These are phyloP conservation scores for Upupa epops DNA, from an alignment of 2,113 vertebrate species.

Conservation along the genomic window DNA sequence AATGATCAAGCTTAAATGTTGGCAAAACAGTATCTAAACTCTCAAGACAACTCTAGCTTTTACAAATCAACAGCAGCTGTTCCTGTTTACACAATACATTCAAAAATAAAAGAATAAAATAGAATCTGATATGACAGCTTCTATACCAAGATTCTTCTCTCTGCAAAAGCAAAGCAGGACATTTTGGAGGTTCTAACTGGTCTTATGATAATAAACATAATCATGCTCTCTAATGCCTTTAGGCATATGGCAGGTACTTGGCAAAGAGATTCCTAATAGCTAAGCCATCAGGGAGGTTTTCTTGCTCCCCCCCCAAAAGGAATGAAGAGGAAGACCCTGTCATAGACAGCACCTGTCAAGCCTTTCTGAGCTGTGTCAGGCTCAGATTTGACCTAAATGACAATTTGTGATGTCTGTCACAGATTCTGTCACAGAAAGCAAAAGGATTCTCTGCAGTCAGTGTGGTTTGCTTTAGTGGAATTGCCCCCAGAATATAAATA, in stretches of 20 bases:
- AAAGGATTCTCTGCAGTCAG: neutral
- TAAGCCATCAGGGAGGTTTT: neutral
- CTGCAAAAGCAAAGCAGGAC: constrained; percentile 20
- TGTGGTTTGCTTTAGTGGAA: neutral
- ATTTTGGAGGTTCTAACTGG: neutral
- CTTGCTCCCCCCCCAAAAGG: neutral
- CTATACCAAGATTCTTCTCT: constrained; percentile 29
- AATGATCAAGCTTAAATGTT: constrained; percentile 59
- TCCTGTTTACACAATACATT: constrained; percentile 64
- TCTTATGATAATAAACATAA: neutral
- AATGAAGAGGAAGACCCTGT: neutral
- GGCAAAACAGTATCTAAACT: constrained; percentile 65
- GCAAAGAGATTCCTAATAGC: neutral
- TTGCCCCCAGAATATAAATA: neutral
- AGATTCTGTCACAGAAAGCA: neutral
- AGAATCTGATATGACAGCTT: constrained; percentile 47
- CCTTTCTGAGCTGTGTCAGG: neutral
- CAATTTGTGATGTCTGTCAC: constrained; percentile 23
- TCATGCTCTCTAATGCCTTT: neutral
- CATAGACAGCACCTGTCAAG: neutral
- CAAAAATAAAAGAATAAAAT: constrained; percentile 62
- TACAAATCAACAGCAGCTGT: constrained; percentile 75
- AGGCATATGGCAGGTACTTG: constrained; percentile 24
- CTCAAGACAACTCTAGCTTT: constrained; percentile 69
- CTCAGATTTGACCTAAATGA: neutral